phyloP scores from a whole-genome alignment of 2,888 invertebrate genomes.

The Bimastos eiseni region DNA sequence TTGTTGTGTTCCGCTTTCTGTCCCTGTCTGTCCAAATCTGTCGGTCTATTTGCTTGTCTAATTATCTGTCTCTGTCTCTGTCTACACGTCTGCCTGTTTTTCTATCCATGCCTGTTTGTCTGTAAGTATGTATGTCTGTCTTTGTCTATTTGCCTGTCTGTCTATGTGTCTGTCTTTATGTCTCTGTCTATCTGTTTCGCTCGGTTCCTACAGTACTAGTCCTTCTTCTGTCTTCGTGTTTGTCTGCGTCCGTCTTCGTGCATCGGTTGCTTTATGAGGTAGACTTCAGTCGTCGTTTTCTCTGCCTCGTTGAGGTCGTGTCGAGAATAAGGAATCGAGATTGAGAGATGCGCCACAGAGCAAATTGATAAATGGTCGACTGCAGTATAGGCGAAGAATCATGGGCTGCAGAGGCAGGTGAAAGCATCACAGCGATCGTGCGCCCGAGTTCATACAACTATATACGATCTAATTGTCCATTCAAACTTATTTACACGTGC shows the following conservation, averaged over 20 bases:
- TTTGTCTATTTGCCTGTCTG: too few species aligned
- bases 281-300: neutral
- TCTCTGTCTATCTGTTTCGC: too few species aligned
- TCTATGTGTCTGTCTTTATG: too few species aligned
- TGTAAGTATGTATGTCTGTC: too few species aligned
- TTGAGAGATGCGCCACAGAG: neutral
- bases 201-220: too few species aligned
- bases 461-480: neutral
- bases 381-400: neutral
- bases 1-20: too few species aligned
- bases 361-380: neutral
- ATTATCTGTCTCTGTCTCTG: too few species aligned
- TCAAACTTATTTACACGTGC: neutral
- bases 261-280: neutral
- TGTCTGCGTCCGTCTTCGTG: neutral
- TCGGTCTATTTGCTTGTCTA: too few species aligned
- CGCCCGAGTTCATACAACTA: neutral
- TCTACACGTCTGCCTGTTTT: too few species aligned
- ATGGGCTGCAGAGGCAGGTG: neutral
- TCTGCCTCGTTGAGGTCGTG: neutral
- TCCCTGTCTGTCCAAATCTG: too few species aligned
- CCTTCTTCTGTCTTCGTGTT: too few species aligned
- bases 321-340: neutral
- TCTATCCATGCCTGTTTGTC: too few species aligned
- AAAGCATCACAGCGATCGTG: neutral